Conservation (phyloP, 2,113 vertebrate genomes). For the Oriolus oriolus region DNA sequence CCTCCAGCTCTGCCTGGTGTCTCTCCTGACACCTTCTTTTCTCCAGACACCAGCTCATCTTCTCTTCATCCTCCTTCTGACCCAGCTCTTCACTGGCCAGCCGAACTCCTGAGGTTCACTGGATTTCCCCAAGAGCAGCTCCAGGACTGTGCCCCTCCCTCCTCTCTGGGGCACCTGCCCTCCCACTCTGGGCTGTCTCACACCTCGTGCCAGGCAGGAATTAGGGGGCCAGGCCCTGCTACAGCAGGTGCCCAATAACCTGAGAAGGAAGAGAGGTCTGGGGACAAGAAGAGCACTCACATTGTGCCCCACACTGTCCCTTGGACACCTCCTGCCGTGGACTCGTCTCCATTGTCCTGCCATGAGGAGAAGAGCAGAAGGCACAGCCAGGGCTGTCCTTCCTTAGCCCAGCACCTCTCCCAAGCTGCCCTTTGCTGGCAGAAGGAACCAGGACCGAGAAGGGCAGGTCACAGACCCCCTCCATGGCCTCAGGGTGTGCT, state of each 20-base stretch:
- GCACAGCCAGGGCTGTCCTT: not conserved
- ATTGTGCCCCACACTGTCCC: not conserved
- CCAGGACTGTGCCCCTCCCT: not conserved
- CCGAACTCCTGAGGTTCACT: not conserved
- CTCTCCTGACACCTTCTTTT: not conserved
- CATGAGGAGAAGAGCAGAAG: not conserved
- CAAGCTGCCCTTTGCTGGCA: not conserved
- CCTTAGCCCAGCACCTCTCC: not conserved
- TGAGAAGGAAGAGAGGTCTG: not conserved
- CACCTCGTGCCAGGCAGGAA: fast-evolving
- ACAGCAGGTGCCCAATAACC: not conserved
- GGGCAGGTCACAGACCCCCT: not conserved
- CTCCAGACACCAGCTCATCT: not conserved
- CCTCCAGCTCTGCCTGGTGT: not conserved
- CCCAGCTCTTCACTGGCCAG: not conserved
- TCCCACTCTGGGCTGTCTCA: not conserved
- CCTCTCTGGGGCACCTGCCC: not conserved
- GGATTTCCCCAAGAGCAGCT: not conserved
- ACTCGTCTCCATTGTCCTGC: not conserved
- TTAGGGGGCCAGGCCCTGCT: not conserved
- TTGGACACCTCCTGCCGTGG: not conserved
- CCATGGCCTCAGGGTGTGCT: not conserved
- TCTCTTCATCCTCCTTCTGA: not conserved
- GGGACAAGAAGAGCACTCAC: not conserved
- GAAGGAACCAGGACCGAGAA: not conserved